Evolutionary conservation across 2,797 vertebrate genomes (phyloP).

Genomic region (Petrocephalus schoutedeni): DNA sequence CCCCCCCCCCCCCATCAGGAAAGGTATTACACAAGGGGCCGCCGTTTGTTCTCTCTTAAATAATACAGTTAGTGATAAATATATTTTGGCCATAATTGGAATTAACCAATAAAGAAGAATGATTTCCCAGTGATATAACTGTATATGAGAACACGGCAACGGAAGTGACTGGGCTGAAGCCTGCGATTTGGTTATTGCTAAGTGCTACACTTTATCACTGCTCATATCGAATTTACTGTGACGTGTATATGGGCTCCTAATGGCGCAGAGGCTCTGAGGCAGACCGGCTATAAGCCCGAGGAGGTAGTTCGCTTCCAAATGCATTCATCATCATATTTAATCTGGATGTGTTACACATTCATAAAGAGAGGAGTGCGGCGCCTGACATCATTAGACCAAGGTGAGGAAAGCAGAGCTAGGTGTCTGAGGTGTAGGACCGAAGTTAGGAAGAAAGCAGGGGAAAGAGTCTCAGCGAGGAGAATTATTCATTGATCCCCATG

Average conservation of each 20-base stretch:
- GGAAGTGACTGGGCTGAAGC: background rate
- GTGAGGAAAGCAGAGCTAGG: background rate
- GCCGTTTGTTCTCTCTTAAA: background rate
- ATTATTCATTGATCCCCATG: too few relatives aligned
- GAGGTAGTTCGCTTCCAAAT: background rate
- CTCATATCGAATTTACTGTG: background rate
- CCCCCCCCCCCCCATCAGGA: background rate
- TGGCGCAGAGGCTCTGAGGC: background rate
- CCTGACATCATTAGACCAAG: background rate
- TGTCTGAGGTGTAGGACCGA: background rate
- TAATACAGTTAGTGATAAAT: background rate
- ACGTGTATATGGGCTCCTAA: background rate
- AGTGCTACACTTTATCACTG: background rate
- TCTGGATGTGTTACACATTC: constrained; percentile 33
- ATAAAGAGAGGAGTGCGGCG: constrained; percentile 51
- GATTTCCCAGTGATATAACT: background rate
- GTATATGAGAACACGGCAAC: background rate
- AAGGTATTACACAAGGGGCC: background rate
- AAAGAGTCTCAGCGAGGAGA: background rate
- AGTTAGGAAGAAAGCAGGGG: background rate
- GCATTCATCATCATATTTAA: constrained; percentile 15
- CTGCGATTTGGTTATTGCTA: background rate
- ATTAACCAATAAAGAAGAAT: background rate
- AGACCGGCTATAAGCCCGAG: background rate
- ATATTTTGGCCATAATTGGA: background rate